Evolutionary conservation across 2,113 vertebrate species (phyloP).

Genomic region (Onychostruthus taczanowskii): DNA sequence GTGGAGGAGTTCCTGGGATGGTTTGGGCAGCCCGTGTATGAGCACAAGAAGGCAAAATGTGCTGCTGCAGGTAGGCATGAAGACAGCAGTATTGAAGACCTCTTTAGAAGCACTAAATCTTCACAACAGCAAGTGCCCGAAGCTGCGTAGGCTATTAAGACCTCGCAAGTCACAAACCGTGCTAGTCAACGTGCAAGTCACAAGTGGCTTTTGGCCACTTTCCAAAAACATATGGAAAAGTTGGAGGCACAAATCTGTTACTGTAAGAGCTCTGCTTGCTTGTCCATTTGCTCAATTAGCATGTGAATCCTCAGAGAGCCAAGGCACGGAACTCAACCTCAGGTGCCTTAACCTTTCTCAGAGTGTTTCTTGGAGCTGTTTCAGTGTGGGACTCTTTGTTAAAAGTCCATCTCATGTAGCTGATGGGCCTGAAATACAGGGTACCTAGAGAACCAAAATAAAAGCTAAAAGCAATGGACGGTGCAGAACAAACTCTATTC

Average conservation of each 20-base stretch:
- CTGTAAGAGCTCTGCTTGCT: background rate
- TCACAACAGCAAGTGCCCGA: background rate
- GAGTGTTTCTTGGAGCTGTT: background rate
- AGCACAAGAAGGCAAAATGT: background rate
- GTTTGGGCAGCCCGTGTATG: no score
- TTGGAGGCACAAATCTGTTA: background rate
- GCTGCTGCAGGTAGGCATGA: background rate
- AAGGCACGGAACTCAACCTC: background rate
- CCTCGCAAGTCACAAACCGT: background rate
- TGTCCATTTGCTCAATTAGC: background rate
- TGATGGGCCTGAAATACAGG: background rate
- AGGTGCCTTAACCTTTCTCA: background rate
- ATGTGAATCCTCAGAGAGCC: background rate
- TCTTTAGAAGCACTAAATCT: slow-evolving; percentile 1
- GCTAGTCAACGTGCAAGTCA: no score
- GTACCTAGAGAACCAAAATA: background rate
- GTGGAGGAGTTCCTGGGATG: no score
- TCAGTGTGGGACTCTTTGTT: background rate
- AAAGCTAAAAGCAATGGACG: background rate
- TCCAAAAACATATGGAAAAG: background rate
- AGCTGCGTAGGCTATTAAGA: background rate
- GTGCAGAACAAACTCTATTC: background rate
- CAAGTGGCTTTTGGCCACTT: background rate
- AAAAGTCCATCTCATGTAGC: background rate
- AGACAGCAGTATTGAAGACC: background rate